phyloP scores from a whole-genome alignment of 2,888 invertebrate species.

The Neoitamus cyanurus region DNA sequence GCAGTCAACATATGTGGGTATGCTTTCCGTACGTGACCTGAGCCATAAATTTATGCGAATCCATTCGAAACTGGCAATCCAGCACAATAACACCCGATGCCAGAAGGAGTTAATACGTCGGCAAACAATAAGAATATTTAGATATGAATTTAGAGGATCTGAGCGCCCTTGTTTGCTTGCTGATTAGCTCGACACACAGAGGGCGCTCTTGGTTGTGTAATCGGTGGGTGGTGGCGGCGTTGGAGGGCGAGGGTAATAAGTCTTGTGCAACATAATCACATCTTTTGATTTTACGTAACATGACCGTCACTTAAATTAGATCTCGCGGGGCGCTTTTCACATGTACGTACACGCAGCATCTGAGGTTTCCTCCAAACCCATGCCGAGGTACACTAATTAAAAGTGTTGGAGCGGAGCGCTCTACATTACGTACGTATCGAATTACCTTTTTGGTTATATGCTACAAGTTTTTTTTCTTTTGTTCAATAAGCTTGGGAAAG shows the following conservation, averaged over 20 bases:
- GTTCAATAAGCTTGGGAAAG: no score
- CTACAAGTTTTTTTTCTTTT: not conserved
- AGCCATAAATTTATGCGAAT: conserved; percentile 48
- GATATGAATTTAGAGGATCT: conserved; percentile 47
- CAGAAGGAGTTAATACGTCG: conserved; percentile 41
- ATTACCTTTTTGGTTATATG: no score
- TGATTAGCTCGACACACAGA: conserved; percentile 38
- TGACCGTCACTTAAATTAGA: not conserved
- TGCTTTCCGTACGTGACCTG: conserved; percentile 50
- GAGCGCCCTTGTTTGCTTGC: conserved; percentile 32
- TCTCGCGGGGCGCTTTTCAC: not conserved
- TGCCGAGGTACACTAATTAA: not conserved
- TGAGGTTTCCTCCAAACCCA: not conserved
- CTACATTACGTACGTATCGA: not conserved
- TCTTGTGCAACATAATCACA: not conserved
- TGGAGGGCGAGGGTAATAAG: not conserved
- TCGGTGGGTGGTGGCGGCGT: not conserved
- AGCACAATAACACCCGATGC: not conserved
- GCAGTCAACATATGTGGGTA: conserved; percentile 32
- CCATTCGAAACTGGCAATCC: conserved; percentile 6
- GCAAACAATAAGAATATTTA: conserved; percentile 51
- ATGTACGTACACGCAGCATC: not conserved
- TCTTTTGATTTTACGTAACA: not conserved
- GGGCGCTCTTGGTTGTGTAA: not conserved
- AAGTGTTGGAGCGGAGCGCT: not conserved